Evolutionary conservation across 2,113 vertebrate species (phyloP).

Genomic region (Crotalus helleri): DNA sequence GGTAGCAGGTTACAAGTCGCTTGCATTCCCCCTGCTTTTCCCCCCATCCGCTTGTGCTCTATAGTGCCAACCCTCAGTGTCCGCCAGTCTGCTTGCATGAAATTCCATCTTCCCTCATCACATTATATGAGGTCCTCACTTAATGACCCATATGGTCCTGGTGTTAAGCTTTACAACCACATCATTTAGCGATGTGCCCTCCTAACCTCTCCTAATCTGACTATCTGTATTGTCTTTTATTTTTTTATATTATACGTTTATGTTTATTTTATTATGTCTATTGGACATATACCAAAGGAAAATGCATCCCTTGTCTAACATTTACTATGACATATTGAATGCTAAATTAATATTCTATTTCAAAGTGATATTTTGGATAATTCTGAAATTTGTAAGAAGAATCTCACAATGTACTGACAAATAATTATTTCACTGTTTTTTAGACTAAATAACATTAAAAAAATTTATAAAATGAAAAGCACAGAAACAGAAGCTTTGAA

Average conservation of each 20-base stretch:
- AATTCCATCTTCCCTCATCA: not conserved
- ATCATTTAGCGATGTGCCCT: not conserved
- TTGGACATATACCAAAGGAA: not conserved
- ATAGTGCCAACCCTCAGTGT: not conserved
- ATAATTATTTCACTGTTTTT: slow-evolving; percentile 28
- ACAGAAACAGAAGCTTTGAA: slow-evolving; percentile 76
- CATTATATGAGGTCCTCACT: not conserved
- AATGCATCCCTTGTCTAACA: not conserved
- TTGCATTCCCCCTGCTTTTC: not conserved
- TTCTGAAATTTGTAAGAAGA: not conserved
- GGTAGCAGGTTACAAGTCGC: not conserved
- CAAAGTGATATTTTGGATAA: not conserved
- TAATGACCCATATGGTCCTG: not conserved
- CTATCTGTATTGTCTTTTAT: not conserved
- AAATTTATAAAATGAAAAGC: slow-evolving; percentile 77
- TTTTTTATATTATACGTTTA: not conserved
- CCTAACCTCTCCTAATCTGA: not conserved
- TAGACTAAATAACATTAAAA: slow-evolving; percentile 82
- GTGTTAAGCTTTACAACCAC: not conserved
- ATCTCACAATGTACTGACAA: not conserved
- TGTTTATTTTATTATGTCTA: not conserved
- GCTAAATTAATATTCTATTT: not conserved
- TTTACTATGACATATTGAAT: not conserved
- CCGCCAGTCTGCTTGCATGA: not conserved
- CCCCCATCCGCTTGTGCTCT: not conserved